These are phyloP conservation scores for Physella acuta DNA, from an alignment of 1,140 invertebrate genomes.

Conservation along the genomic window DNA sequence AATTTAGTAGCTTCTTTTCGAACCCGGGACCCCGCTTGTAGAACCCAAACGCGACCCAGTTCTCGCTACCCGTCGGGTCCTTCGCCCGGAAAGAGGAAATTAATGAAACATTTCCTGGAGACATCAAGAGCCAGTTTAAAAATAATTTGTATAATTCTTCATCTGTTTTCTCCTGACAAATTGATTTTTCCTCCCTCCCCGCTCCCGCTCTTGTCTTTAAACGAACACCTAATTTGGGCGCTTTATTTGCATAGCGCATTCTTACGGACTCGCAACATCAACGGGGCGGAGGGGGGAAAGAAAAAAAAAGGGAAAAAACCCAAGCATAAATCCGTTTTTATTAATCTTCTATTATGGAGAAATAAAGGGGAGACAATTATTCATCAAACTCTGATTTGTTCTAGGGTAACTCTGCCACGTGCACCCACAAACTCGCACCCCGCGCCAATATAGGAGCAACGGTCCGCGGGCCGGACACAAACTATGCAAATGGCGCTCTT, in stretches of 20 bases:
- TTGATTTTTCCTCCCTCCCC: constrained; percentile 11
- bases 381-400: constrained; percentile 14
- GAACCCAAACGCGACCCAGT: no score
- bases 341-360: constrained; percentile 18
- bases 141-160: constrained; percentile 18
- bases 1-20: no score
- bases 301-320: background rate
- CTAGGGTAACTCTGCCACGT: background rate
- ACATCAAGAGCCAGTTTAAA: constrained; percentile 1
- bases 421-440: constrained; percentile 9
- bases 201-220: no score
- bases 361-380: constrained; percentile 21
- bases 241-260: no score
- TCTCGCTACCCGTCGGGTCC: no score
- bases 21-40: no score
- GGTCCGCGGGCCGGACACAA: no score
- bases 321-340: constrained; percentile 22
- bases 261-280: no score
- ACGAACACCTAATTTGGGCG: no score
- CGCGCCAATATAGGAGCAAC: constrained; percentile 19
- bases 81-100: background rate
- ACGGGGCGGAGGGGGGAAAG: no score
- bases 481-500: constrained; percentile 24
- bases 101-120: constrained; percentile 11
- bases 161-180: background rate